phyloP scores from a whole-genome alignment of 2,888 invertebrate genomes.

The Drosophila helvetica region DNA sequence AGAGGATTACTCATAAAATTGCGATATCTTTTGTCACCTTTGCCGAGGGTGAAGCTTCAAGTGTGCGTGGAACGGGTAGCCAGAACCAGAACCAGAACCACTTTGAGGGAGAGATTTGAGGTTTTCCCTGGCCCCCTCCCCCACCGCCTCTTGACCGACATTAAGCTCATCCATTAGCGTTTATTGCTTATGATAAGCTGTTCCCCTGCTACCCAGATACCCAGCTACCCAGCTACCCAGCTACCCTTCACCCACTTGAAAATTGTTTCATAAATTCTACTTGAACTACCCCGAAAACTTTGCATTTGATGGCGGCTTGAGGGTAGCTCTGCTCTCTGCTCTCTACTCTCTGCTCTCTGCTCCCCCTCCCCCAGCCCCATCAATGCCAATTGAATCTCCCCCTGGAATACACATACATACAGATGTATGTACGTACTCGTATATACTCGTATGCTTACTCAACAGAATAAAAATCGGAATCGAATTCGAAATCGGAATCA shows the following conservation, averaged over 20 bases:
- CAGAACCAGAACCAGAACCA: background rate
- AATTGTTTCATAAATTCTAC: conserved; percentile 29
- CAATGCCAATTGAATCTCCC: conserved; percentile 12
- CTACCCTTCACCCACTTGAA: background rate
- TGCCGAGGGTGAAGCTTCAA: conserved; percentile 51
- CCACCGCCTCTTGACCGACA: conserved; percentile 15
- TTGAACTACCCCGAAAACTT: conserved; percentile 11
- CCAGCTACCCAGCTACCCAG: background rate
- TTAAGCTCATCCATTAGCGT: conserved; percentile 69
- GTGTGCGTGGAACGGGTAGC: conserved; percentile 5
- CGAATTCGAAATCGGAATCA: conserved; percentile 16
- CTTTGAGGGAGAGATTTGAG: background rate
- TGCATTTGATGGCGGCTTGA: conserved; percentile 13
- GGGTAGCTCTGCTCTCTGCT: background rate
- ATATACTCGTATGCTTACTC: conserved; percentile 58
- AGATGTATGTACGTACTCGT: background rate
- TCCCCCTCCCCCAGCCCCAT: too few species aligned
- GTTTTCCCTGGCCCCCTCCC: background rate
- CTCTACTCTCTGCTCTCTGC: too few species aligned
- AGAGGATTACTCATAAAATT: conserved; percentile 78
- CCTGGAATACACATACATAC: conserved; percentile 11
- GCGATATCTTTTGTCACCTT: conserved; percentile 82
- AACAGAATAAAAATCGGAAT: conserved; percentile 28
- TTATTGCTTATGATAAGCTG: conserved; percentile 70
- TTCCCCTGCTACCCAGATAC: background rate